Conservation (phyloP, 2,113 vertebrate genomes). For the Isichthys henryi region DNA sequence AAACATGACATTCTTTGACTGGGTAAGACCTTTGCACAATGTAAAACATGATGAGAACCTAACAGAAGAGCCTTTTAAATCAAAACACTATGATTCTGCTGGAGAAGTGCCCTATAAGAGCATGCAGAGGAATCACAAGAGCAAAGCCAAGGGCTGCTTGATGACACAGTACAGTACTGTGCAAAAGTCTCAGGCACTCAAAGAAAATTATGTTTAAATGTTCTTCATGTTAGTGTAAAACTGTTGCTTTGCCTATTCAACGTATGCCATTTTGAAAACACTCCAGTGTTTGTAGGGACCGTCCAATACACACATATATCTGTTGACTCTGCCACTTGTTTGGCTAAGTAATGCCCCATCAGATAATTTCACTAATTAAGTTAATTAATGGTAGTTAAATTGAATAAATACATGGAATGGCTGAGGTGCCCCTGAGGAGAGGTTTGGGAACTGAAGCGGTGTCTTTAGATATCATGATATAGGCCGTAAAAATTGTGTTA, state of each 20-base stretch:
- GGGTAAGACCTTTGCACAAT: neutral
- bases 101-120: neutral
- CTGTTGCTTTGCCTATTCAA: neutral
- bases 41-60: neutral
- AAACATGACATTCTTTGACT: neutral
- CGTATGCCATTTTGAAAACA: neutral
- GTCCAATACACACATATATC: neutral
- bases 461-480: neutral
- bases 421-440: neutral
- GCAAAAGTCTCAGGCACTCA: neutral
- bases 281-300: neutral
- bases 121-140: neutral
- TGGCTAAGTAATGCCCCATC: neutral
- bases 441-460: neutral
- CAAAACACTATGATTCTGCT: neutral
- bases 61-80: neutral
- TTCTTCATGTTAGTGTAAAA: neutral
- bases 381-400: neutral
- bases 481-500: neutral
- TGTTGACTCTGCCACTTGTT: neutral
- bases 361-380: neutral
- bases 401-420: neutral
- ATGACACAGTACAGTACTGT: neutral
- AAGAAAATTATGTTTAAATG: neutral
- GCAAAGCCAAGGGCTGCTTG: neutral